Evolutionary conservation across 2,888 invertebrate genomes (phyloP).

Genomic region (Nipponacmea schrenckii): DNA sequence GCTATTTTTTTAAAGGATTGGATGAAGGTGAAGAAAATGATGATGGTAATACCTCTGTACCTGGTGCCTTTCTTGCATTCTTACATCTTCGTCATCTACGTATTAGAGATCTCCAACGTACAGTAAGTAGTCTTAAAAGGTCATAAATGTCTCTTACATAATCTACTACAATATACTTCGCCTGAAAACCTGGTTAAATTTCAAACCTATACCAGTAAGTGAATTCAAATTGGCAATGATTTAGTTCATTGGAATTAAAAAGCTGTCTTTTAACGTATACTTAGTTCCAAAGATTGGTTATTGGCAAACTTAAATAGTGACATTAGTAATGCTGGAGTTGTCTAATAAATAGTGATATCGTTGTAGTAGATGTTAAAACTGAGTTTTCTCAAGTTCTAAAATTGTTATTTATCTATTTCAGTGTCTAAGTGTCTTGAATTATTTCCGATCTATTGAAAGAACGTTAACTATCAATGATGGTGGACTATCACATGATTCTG

Average conservation of each 20-base stretch:
- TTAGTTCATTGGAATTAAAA: too few relatives aligned
- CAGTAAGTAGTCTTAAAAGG: slow-evolving; percentile 45
- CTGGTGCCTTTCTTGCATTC: slow-evolving; percentile 66
- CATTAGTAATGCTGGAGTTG: too few relatives aligned
- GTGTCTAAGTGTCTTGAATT: slow-evolving; percentile 65
- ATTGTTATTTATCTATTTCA: slow-evolving; percentile 34
- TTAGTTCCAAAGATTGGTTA: background rate
- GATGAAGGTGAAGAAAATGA: slow-evolving; percentile 64
- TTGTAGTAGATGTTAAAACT: too few relatives aligned
- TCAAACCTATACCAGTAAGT: too few relatives aligned
- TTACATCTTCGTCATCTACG: slow-evolving; percentile 65
- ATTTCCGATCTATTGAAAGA: slow-evolving; percentile 67
- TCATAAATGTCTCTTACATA: background rate
- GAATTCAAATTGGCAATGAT: too few relatives aligned
- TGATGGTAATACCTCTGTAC: slow-evolving; percentile 48
- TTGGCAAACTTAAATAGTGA: too few relatives aligned
- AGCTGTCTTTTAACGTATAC: too few relatives aligned
- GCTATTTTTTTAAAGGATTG: slow-evolving; percentile 45
- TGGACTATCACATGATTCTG: slow-evolving; percentile 61
- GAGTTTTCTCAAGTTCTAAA: too few relatives aligned
- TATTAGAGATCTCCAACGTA: slow-evolving; percentile 64
- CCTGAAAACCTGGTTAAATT: background rate
- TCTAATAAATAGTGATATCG: too few relatives aligned
- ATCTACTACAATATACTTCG: background rate
- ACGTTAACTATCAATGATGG: slow-evolving; percentile 68